Evolutionary conservation across 2,113 vertebrate genomes (phyloP).

Genomic region (Lophius piscatorius): DNA sequence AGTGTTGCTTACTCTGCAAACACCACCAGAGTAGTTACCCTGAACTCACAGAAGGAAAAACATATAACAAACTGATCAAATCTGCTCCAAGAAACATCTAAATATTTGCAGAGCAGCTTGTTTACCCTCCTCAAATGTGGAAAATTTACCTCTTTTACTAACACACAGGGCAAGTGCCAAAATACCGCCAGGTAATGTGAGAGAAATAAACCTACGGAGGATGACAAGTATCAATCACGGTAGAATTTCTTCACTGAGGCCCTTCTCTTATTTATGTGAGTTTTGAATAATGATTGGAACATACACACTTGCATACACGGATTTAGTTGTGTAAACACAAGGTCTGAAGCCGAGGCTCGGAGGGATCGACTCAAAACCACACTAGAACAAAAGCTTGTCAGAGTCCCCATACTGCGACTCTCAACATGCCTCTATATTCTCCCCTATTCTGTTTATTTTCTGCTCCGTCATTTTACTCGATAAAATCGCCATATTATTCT

Average conservation of each 20-base stretch:
- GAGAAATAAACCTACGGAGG: slow-evolving; percentile 18
- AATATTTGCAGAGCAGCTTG: slow-evolving; percentile 5
- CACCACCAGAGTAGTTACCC: background rate
- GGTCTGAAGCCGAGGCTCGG: slow-evolving; percentile 11
- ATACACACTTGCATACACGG: background rate
- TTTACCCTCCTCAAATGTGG: slow-evolving; percentile 21
- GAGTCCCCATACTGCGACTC: slow-evolving; percentile 11
- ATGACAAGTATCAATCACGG: slow-evolving; percentile 13
- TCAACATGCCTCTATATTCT: background rate
- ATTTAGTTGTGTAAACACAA: too few species aligned
- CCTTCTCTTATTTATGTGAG: too few species aligned
- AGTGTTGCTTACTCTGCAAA: slow-evolving; percentile 19
- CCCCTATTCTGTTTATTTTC: background rate
- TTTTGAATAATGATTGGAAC: too few species aligned
- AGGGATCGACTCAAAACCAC: slow-evolving; percentile 11
- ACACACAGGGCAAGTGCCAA: slow-evolving; percentile 10
- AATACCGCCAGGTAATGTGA: slow-evolving; percentile 14
- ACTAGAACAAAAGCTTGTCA: slow-evolving; percentile 16
- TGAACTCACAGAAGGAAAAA: background rate
- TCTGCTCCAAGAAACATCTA: slow-evolving; percentile 20
- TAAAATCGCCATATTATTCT: background rate
- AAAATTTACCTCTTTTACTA: slow-evolving; percentile 23
- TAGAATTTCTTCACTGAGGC: too few species aligned
- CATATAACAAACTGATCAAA: slow-evolving; percentile 23
- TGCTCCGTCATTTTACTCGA: background rate